Evolutionary conservation across 2,888 invertebrate genomes (phyloP), one percentile per base, ranked within the genome.

Genomic region (Eurytoma californica): DNA sequence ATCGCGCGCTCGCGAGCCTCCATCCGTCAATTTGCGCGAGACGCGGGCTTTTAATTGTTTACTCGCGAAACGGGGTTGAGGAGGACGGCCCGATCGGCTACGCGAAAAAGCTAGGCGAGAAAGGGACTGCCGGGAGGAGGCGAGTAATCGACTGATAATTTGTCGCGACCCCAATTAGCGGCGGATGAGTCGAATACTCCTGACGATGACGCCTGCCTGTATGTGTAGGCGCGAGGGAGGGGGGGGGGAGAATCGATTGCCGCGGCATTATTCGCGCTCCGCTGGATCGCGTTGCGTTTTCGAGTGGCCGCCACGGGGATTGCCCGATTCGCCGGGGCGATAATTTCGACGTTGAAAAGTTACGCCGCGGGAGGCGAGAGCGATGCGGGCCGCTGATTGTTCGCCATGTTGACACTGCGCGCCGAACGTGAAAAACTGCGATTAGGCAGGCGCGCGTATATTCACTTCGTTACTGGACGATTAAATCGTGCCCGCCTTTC

Each of bases 41-140:
- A 55, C 69, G 18, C 58, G 49, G n/a, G 57, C 18, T 51, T 70
- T 72, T 49, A 57, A 57, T 78, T 72, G 53, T 78, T 78, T 78
- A 78, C 61, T 53, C 60, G 24, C 58, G 60, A 76, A 53, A 72
- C 3, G 18, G 61, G 61, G 12, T 28, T 24, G 63, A 3, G 18
- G 30, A 18, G 16, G 63, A 12, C n/a, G 39, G 18, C 20, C n/a
- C 18, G 39, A 61, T 4, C 16, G 3, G 30, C 30, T n/a, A 3
- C 24, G 12, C 18, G 65, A 66, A 30, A 3, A 51, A 60, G 24
- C 65, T 9, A 28, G 14, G 18, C 28, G n/a, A 18, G 18, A 9
- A 51, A 16, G 9, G 39, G 7, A 1, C 39, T 9, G 39, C 39
- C 1, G 9, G 39, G 0, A 63, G 18, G 16, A n/a, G 2, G 24